A percentile compares a stretch with the other conserved stretches of the same genome.
Evolutionary conservation across 1,140 invertebrate species (phyloP).

Genomic region (Tetraneura akinire): DNA sequence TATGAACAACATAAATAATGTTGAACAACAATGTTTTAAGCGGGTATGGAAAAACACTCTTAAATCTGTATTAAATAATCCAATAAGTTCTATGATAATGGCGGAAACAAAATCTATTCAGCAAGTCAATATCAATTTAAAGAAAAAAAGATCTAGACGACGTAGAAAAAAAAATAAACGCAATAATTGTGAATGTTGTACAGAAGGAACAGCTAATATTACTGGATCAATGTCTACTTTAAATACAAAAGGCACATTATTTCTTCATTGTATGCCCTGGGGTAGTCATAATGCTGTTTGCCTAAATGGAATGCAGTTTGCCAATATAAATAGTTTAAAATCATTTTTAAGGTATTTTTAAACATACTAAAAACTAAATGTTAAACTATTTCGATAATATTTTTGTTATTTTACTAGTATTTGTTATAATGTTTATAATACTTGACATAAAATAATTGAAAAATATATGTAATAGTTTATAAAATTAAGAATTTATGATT

Average conservation of each 20-base stretch:
- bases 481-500: no score
- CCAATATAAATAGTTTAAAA: conserved; percentile 35
- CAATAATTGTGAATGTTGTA: conserved; percentile 25
- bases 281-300: conserved; percentile 5
- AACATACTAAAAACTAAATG: no score
- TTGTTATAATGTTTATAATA: no score
- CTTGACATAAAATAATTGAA: background rate
- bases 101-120: conserved; percentile 42
- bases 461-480: background rate
- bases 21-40: conserved; percentile 45
- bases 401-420: background rate
- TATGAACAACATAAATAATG: conserved; percentile 22
- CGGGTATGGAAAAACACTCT: conserved; percentile 42
- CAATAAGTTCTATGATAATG: conserved; percentile 15
- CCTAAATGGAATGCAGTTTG: conserved; percentile 36
- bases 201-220: background rate
- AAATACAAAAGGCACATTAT: background rate
- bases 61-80: conserved; percentile 23
- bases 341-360: conserved; percentile 29
- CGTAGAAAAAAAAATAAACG: conserved; percentile 27
- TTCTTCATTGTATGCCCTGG: conserved; percentile 14
- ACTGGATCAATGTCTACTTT: background rate
- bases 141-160: conserved; percentile 23
- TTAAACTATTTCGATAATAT: background rate
- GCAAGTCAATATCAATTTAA: conserved; percentile 30